phyloP scores from a whole-genome alignment of 2,113 vertebrate genomes.

The Phoenicopterus ruber region DNA sequence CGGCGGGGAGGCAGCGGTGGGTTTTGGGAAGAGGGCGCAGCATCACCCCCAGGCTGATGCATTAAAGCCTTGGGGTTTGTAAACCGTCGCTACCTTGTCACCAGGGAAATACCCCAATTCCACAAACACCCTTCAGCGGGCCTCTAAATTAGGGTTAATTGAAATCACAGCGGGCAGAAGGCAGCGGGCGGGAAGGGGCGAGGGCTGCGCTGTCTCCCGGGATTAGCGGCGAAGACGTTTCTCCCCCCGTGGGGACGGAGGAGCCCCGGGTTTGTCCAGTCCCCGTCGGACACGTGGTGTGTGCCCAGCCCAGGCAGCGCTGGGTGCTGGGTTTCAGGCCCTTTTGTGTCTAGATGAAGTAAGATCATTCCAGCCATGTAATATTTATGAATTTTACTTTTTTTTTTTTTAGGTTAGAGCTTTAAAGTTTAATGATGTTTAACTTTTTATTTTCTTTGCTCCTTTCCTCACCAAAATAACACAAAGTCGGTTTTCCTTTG shows the following conservation, averaged over 20 bases:
- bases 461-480: slow-evolving; percentile 36
- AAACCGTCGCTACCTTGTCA: neutral
- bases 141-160: neutral
- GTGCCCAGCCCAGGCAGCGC: neutral
- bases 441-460: slow-evolving; percentile 45
- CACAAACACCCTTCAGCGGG: neutral
- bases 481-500: neutral
- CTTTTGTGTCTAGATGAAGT: neutral
- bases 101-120: neutral
- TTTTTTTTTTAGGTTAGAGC: neutral
- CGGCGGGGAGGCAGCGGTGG: neutral
- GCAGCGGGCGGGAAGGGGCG: neutral
- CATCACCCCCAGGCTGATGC: neutral
- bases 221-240: neutral
- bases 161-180: neutral
- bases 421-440: slow-evolving; percentile 55
- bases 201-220: neutral
- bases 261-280: neutral
- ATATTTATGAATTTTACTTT: neutral
- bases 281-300: rapidly evolving
- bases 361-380: neutral
- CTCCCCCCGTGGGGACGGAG: neutral
- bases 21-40: too few species aligned
- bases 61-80: neutral
- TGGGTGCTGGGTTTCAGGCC: neutral